A percentile compares a stretch with the other conserved stretches of the same genome.
Conservation (phyloP, 2,888 invertebrate genomes). For the Campoletis raptor region DNA sequence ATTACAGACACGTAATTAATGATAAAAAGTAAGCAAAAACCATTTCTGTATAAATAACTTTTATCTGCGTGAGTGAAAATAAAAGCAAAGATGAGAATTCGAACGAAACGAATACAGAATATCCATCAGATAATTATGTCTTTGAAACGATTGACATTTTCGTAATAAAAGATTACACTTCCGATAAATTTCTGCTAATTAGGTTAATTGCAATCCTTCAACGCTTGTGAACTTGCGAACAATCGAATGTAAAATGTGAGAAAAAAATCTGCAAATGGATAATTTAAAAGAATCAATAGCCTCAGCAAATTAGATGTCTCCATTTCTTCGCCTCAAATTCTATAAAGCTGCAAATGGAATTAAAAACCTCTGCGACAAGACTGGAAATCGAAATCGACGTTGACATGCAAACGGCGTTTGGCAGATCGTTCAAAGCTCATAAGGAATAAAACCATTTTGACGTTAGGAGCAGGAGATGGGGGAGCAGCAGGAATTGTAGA, state of each 20-base stretch:
- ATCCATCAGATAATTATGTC: not conserved
- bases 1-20: not conserved
- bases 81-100: not conserved
- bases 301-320: not conserved
- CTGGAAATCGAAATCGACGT: conserved; percentile 24
- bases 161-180: not conserved
- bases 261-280: not conserved
- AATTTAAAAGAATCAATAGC: not conserved
- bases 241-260: not conserved
- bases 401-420: conserved; percentile 28
- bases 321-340: not conserved
- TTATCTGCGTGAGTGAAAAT: not conserved
- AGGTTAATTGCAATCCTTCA: not conserved
- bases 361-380: not conserved
- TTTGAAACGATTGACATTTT: not conserved
- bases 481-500: not conserved
- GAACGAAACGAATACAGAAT: not conserved
- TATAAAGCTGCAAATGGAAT: not conserved
- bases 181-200: not conserved
- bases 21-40: not conserved
- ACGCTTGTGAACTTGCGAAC: not conserved
- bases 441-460: conserved; percentile 27
- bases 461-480: not conserved
- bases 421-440: conserved; percentile 28
- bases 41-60: not conserved